These are phyloP conservation scores for Drosophila baimaii DNA, from an alignment of 1,140 invertebrate genomes.

Conservation along the genomic window DNA sequence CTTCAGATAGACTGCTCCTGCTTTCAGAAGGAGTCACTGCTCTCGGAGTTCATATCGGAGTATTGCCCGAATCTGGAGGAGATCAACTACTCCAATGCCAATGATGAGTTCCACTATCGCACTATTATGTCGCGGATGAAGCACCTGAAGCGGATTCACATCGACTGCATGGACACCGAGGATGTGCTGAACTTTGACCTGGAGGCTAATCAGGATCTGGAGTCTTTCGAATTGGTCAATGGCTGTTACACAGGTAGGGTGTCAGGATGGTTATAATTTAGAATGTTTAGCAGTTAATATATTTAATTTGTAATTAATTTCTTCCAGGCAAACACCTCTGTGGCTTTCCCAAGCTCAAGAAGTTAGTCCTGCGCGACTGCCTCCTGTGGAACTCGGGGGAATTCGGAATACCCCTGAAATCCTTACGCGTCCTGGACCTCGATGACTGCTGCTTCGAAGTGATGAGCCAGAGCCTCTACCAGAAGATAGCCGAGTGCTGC, in stretches of 20 bases:
- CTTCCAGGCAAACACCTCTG: slow-evolving; percentile 58
- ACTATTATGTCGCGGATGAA: slow-evolving; percentile 44
- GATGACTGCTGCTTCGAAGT: slow-evolving; percentile 76
- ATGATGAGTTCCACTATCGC: slow-evolving; percentile 64
- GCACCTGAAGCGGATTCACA: slow-evolving; percentile 36
- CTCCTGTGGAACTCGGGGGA: slow-evolving; percentile 68
- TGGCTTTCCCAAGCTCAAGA: slow-evolving; percentile 55
- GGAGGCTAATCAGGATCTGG: slow-evolving; percentile 47
- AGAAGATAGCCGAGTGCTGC: slow-evolving; percentile 67
- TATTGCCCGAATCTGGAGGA: slow-evolving; percentile 64
- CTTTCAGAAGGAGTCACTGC: slow-evolving; percentile 63
- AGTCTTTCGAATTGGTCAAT: slow-evolving; percentile 63
- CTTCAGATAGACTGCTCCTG: slow-evolving; percentile 49
- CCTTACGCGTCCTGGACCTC: slow-evolving; percentile 36
- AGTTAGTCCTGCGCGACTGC: slow-evolving; percentile 63
- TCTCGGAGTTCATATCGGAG: slow-evolving; percentile 63
- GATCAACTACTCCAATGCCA: slow-evolving; percentile 60
- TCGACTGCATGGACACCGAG: slow-evolving; percentile 67
- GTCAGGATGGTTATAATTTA: not conserved
- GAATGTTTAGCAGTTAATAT: not conserved
- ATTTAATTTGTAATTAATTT: not conserved
- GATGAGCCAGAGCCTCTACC: slow-evolving; percentile 65
- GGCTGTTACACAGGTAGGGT: slow-evolving; percentile 66
- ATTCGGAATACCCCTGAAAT: slow-evolving; percentile 58
- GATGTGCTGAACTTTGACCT: slow-evolving; percentile 62